A percentile compares a stretch with the other conserved stretches of the same genome.
phyloP scores from a whole-genome alignment of 2,888 invertebrate species.

The Eumerus sabulonum region DNA sequence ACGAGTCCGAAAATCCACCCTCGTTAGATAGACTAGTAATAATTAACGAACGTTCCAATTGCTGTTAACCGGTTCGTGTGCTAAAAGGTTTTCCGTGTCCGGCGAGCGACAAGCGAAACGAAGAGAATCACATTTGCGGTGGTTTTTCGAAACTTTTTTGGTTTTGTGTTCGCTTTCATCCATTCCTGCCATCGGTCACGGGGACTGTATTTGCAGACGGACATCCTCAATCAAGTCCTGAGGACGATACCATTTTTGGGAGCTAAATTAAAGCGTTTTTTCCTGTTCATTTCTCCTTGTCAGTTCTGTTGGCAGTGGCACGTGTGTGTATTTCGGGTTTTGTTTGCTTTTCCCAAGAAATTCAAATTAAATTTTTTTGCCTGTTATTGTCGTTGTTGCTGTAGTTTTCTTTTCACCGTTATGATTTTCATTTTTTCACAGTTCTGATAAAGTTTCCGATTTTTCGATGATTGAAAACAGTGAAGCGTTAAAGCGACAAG shows the following conservation, averaged over 20 bases:
- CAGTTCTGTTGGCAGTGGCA: no score
- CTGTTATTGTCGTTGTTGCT: background rate
- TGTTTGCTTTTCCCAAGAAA: slow-evolving; percentile 33
- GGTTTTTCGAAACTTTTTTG: background rate
- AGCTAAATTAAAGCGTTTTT: no score
- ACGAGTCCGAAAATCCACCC: background rate
- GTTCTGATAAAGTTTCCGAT: slow-evolving; percentile 21
- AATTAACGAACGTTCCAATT: slow-evolving; percentile 49
- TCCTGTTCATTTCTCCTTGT: no score
- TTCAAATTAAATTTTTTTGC: slow-evolving; percentile 33
- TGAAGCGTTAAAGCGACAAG: slow-evolving; percentile 26
- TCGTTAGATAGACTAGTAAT: slow-evolving; percentile 47
- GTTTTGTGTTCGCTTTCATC: background rate
- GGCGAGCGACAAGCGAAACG: slow-evolving; percentile 18
- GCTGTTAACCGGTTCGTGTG: slow-evolving; percentile 30
- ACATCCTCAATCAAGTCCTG: slow-evolving; percentile 15
- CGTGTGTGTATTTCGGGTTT: background rate
- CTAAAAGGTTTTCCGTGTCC: slow-evolving; percentile 59
- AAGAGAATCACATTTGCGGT: slow-evolving; percentile 38
- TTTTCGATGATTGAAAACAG: slow-evolving; percentile 22
- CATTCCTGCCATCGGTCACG: background rate
- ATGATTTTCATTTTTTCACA: slow-evolving; percentile 10
- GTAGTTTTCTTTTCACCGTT: slow-evolving; percentile 4
- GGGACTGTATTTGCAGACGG: background rate
- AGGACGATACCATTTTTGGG: background rate